Percentiles rank a stretch among this genome's conserved stretches.
Evolutionary conservation across 2,888 invertebrate genomes (phyloP).

Genomic region (Heliconius erato): DNA sequence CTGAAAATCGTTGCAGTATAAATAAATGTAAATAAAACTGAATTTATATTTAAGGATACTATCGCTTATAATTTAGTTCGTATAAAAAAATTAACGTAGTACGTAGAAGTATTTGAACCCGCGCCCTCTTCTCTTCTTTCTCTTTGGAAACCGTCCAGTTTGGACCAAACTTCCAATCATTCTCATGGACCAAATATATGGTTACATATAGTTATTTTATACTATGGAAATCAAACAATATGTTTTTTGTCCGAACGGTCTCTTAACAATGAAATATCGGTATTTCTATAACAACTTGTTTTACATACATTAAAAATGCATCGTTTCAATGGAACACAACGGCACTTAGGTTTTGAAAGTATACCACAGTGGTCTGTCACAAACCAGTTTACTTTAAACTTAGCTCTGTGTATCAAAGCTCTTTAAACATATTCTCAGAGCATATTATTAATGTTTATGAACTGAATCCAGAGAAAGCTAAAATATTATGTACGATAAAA

Average conservation of each 20-base stretch:
- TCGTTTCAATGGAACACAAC: slow-evolving; percentile 27
- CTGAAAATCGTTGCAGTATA: no score
- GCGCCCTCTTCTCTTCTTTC: no score
- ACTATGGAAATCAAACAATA: no score
- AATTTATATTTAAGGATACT: no score
- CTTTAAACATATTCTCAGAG: slow-evolving; percentile 24
- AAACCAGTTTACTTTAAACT: slow-evolving; percentile 33
- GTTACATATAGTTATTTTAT: no score
- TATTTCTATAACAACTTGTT: slow-evolving; percentile 28
- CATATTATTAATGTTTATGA: slow-evolving; percentile 9
- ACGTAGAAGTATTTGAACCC: no score
- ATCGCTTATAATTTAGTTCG: no score
- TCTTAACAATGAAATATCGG: slow-evolving; percentile 10
- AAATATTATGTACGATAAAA: slow-evolving; percentile 2
- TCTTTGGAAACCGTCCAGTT: no score
- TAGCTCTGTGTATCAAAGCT: slow-evolving; percentile 6
- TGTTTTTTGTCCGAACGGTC: neutral
- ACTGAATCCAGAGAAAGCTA: neutral
- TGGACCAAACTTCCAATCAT: no score
- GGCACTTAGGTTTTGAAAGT: slow-evolving; percentile 38
- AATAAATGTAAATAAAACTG: no score
- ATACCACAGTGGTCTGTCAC: slow-evolving; percentile 20
- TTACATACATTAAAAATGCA: slow-evolving; percentile 24
- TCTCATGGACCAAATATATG: no score
- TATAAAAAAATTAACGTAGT: no score